Evolutionary conservation across 2,888 invertebrate species (phyloP), one percentile per base, ranked within the genome.

Genomic region (Amorpha juglandis): DNA sequence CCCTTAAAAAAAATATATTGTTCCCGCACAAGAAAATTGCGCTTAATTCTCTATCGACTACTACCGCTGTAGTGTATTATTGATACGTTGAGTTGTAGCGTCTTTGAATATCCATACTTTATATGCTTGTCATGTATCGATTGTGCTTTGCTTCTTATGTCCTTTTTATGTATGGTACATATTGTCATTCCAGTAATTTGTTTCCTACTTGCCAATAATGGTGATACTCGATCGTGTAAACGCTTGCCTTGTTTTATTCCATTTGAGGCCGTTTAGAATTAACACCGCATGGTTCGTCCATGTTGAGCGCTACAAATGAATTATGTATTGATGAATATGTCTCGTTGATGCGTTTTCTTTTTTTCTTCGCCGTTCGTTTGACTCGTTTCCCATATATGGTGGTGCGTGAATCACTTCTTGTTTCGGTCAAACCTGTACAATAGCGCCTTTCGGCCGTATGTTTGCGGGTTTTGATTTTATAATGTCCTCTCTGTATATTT

Each of bases 191-290:
- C 19, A 63, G 69, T 75, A 73, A 77, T 78, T 78, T 75, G 77
- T 83, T 89, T 89, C 88, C 89, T 88, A 78, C 71, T 75, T 81
- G 74, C 80, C 84, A 76, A 77, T 81, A 82, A 84, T 77, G 80
- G 85, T 73, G 74, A 77, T 78, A 73, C 70, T 70, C 64, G 78
- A 80, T 81, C 77, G 79, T 76, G 73, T 74, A 75, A 78, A 71
- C 74, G 74, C 71, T 76, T 77, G 72, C 81, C 80, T 84, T 82
- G 83, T 74, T 70, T 69, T 79, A 84, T 84, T 80, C 83, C 80
- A 74, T 79, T 77, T 76, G 75, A 74, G 75, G 76, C 67, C 80
- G 78, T 76, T 81, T 81, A 78, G 81, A 78, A 82, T 81, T 75
- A 77, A 76, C 77, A 80, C 70, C 64, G 74, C 72, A 74, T 74